Evolutionary conservation across 2,888 invertebrate species (phyloP), one percentile per base, ranked within the genome.

Genomic region (Phytoseiulus persimilis): DNA sequence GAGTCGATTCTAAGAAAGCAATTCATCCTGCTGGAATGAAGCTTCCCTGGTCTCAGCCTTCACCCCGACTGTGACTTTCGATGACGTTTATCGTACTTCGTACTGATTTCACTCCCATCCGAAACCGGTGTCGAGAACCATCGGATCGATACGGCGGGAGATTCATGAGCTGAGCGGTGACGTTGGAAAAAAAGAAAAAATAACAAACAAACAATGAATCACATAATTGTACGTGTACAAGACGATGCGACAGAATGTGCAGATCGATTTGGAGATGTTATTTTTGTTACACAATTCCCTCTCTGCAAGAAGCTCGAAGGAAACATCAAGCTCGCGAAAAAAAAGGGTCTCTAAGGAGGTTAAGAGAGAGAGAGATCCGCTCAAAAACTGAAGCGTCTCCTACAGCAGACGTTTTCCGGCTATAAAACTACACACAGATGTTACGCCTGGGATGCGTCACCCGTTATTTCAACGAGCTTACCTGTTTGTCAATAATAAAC

Each of bases 381-480:
- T 65, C 65, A 65, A 65, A 65, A 65, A 65, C 23, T 23, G 18
- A 6, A 23, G 65, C 65, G 14, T 28, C 65, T 23, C 65, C 18
- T 6, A 2, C 65, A 28, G 28, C 65, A 18, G 65, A 18, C 65
- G 65, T 65, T 65, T 14, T 23, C 65, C 65, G 65, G 65, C 65
- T 65, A 28, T 65, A 65, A 65, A 1, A 28, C 65, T 65, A 65
- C 18, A 65, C 14, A 65, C 65, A 65, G 65, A 65, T 65, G 65
- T 65, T 18, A 39, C 39, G 5, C 65, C 18, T 6, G 5, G 65
- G 65, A 65, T 65, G 65, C 18, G 65, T 65, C 65, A 65, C 65
- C 65, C 65, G 65, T 65, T 65, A 65, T 65, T 65, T 65, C 65
- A 65, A 65, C 65, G 65, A 65, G 65, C 65, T 65, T 65, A 65